Evolutionary conservation across 2,888 invertebrate genomes (phyloP).

Genomic region (Pyrocoelia pectoralis): DNA sequence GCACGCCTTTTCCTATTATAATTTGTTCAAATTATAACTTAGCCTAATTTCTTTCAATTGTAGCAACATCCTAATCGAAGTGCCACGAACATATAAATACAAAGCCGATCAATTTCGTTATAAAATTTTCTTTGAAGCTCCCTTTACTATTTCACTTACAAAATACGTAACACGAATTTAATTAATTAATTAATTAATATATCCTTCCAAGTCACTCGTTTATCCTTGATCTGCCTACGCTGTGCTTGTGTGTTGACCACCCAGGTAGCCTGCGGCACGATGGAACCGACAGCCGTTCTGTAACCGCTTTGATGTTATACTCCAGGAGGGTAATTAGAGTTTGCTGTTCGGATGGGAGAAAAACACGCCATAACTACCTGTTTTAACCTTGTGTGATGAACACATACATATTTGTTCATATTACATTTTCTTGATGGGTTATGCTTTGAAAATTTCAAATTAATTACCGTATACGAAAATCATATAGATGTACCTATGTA

Average conservation of each 20-base stretch:
- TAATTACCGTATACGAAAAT: background rate
- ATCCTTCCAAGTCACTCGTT: conserved; percentile 27
- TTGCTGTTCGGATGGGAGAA: conserved; percentile 45
- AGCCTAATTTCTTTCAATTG: no score
- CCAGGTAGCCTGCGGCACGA: conserved; percentile 40
- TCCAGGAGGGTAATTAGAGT: conserved; percentile 50
- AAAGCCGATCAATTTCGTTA: no score
- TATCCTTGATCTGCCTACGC: conserved; percentile 40
- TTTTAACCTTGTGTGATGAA: conserved; percentile 22
- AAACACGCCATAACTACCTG: conserved; percentile 39
- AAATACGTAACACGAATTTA: conserved; percentile 22
- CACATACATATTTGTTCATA: conserved; percentile 6
- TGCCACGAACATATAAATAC: no score
- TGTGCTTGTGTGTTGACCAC: conserved; percentile 40
- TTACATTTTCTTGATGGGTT: conserved; percentile 19
- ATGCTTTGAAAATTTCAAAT: conserved; percentile 11
- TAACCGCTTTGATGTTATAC: conserved; percentile 50
- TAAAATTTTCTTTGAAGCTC: no score
- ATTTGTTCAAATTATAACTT: no score
- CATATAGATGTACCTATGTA: no score
- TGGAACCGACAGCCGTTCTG: conserved; percentile 45
- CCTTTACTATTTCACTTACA: conserved; percentile 11
- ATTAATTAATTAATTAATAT: conserved; percentile 35
- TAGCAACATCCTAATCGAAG: no score
- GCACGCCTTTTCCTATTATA: no score